phyloP scores from a whole-genome alignment of 30 jellyfish, hydroid and myxozoan genomes.

The Haliclystus octoradiatus region DNA sequence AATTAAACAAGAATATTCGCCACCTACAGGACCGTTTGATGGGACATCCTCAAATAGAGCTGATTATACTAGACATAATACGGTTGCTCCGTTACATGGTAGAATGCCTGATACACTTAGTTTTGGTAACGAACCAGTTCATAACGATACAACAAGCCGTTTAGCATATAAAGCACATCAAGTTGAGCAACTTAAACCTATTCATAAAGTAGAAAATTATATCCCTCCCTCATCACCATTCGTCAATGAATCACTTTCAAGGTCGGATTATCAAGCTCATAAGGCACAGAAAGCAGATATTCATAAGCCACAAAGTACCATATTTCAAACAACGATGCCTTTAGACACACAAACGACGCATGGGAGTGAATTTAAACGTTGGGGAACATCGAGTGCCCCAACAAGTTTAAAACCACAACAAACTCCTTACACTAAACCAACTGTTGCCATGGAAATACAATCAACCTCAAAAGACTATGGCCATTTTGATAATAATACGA shows the following conservation, averaged over 20 bases:
- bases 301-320: constrained; percentile 34
- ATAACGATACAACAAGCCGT: constrained; percentile 23
- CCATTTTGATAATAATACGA: constrained; percentile 32
- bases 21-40: constrained; percentile 51
- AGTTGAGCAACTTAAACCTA: background rate
- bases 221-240: constrained; percentile 41
- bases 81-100: constrained; percentile 28
- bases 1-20: constrained; percentile 13
- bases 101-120: constrained; percentile 45
- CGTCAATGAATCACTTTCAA: constrained; percentile 31
- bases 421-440: constrained; percentile 20
- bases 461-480: constrained; percentile 45
- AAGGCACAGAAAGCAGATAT: constrained; percentile 21
- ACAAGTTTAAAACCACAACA: constrained; percentile 11
- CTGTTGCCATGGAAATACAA: constrained; percentile 28
- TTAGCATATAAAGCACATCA: constrained; percentile 26
- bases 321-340: constrained; percentile 20
- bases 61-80: constrained; percentile 37
- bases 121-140: constrained; percentile 20
- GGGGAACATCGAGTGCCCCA: constrained; percentile 22
- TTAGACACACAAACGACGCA: constrained; percentile 40
- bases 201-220: constrained; percentile 25
- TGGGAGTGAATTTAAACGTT: constrained; percentile 25
- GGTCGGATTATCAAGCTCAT: constrained; percentile 24
- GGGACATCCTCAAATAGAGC: constrained; percentile 30